phyloP scores from a whole-genome alignment of 2,888 invertebrate species.

The Leptinotarsa tumamoca region DNA sequence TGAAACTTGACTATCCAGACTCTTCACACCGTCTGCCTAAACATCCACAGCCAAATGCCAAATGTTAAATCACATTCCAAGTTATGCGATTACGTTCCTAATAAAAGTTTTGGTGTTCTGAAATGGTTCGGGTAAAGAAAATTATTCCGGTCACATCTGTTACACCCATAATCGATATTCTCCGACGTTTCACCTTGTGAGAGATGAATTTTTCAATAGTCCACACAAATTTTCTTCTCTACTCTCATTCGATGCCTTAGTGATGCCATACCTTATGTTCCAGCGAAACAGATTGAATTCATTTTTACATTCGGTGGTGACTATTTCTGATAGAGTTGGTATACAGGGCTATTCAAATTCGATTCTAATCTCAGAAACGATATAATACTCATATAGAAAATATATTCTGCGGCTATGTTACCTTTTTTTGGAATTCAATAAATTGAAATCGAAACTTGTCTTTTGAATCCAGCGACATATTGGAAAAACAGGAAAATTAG shows the following conservation, averaged over 20 bases:
- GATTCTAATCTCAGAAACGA: neutral
- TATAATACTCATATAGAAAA: too few species aligned
- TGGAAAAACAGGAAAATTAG: too few species aligned
- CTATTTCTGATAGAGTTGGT: neutral
- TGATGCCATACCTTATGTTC: conserved; percentile 21
- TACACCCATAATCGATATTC: conserved; percentile 60
- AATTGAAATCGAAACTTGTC: too few species aligned
- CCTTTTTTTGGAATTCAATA: too few species aligned
- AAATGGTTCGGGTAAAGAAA: conserved; percentile 56
- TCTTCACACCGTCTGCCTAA: conserved; percentile 26
- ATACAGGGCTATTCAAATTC: neutral
- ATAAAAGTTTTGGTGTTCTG: conserved; percentile 57
- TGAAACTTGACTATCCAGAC: conserved; percentile 29
- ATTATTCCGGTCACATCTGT: conserved; percentile 59
- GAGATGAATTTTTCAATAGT: conserved; percentile 58
- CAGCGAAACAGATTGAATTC: conserved; percentile 18
- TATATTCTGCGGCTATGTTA: too few species aligned
- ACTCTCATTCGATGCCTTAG: conserved; percentile 37
- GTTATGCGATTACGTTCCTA: conserved; percentile 59
- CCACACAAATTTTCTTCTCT: conserved; percentile 45
- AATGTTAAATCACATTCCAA: conserved; percentile 61
- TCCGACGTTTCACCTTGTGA: conserved; percentile 35
- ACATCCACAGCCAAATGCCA: conserved; percentile 55
- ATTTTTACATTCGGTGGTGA: conserved; percentile 9
- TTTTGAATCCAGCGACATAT: too few species aligned